A percentile compares a stretch with the other conserved stretches of the same genome.
phyloP scores from a whole-genome alignment of 2,113 vertebrate species.

The Cynopterus brachyotis region DNA sequence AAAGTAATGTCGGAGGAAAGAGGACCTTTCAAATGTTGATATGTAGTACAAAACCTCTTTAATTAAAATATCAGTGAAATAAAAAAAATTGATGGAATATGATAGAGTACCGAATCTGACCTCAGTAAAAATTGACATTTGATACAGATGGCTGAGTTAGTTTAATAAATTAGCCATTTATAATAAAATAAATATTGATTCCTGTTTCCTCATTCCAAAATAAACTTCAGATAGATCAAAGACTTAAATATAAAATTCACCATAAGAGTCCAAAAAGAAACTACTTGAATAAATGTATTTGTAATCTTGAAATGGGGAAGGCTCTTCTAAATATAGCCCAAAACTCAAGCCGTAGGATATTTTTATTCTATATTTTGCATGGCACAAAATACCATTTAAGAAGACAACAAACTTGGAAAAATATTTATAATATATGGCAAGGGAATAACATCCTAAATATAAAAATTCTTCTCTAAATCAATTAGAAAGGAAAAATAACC shows the following conservation, averaged over 20 bases:
- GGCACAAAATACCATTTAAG: not conserved
- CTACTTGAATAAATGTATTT: constrained; percentile 15
- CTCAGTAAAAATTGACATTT: not conserved
- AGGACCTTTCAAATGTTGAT: not conserved
- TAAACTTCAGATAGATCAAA: constrained; percentile 38
- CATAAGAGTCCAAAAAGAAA: not conserved
- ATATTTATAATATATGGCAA: not conserved
- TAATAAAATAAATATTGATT: not conserved
- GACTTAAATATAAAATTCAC: constrained; percentile 35
- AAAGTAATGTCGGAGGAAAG: not conserved
- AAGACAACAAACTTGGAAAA: constrained; percentile 5
- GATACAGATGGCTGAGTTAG: not conserved
- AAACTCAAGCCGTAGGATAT: not conserved
- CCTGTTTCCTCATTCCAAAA: constrained; percentile 20
- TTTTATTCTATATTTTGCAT: not conserved
- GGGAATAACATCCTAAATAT: not conserved
- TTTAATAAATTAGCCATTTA: not conserved
- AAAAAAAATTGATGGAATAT: not conserved
- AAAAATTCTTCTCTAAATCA: not conserved
- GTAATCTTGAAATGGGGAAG: constrained; percentile 26
- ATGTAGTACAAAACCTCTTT: not conserved
- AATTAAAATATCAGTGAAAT: not conserved
- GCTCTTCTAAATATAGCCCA: constrained; percentile 35
- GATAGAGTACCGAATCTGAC: not conserved
- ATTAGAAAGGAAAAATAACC: not conserved